Evolutionary conservation across 2,797 vertebrate genomes (phyloP).

Genomic region (Odontamblyopus rebecca): DNA sequence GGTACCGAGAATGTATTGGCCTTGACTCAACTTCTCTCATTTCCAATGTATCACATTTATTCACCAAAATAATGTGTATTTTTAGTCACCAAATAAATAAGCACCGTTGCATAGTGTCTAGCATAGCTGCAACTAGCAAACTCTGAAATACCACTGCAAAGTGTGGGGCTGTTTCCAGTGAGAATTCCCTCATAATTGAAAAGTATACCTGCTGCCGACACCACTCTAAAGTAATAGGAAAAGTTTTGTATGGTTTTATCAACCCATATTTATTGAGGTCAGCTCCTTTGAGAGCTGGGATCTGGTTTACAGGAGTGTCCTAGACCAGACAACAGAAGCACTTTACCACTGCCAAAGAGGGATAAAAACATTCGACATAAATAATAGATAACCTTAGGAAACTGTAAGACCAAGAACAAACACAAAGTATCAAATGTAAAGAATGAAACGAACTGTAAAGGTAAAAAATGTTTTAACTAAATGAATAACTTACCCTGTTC

Average conservation of each 20-base stretch:
- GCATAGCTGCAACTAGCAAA: neutral
- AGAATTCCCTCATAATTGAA: neutral
- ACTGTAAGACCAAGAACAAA: conserved; percentile 13
- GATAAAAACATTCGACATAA: conserved; percentile 48
- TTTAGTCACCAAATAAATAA: too few species aligned
- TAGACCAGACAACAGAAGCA: conserved; percentile 37
- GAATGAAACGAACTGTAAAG: neutral
- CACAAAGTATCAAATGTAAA: conserved; percentile 13
- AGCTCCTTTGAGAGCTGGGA: conserved; percentile 30
- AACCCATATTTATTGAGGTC: conserved; percentile 52
- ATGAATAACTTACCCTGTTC: neutral
- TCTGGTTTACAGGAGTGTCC: conserved; percentile 35
- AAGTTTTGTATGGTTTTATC: neutral
- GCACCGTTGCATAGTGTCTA: neutral
- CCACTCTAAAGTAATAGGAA: conserved; percentile 20
- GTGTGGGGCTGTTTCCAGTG: neutral
- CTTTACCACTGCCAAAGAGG: conserved; percentile 35
- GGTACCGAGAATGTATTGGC: too few species aligned
- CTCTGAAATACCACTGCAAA: neutral
- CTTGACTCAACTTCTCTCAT: neutral
- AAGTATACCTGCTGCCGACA: neutral
- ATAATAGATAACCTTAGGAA: conserved; percentile 47
- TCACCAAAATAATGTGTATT: too few species aligned
- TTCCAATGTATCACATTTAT: neutral
- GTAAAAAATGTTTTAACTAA: neutral